Evolutionary conservation across 2,797 vertebrate species (phyloP).

Genomic region (Lagodon rhomboides): DNA sequence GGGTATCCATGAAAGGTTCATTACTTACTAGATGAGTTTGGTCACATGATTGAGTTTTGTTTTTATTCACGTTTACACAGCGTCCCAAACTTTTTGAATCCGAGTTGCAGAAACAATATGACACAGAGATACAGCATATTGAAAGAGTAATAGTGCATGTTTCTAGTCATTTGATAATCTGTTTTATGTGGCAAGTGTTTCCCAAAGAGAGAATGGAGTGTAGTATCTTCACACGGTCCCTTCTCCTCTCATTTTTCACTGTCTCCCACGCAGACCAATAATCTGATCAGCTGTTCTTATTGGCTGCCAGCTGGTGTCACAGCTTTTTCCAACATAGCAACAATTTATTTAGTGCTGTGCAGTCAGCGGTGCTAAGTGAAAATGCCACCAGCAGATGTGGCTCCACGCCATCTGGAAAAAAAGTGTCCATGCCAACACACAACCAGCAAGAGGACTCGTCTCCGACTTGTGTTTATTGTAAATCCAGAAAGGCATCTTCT

Average conservation of each 20-base stretch:
- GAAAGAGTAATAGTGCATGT: neutral
- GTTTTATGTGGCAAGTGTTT: neutral
- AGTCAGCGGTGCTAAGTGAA: constrained; percentile 14
- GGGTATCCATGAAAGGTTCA: no score
- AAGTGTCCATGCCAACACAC: neutral
- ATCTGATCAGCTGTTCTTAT: constrained; percentile 31
- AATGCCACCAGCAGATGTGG: constrained; percentile 7
- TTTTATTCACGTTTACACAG: no score
- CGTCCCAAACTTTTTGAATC: no score
- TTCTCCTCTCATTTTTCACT: constrained; percentile 32
- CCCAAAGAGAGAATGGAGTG: constrained; percentile 12
- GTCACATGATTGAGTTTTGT: no score
- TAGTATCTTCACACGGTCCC: neutral
- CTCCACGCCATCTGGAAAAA: constrained; percentile 5
- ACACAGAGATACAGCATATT: constrained; percentile 16
- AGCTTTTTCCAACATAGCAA: constrained; percentile 61
- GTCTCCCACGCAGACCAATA: constrained; percentile 14
- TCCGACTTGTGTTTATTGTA: constrained; percentile 23
- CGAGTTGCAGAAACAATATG: constrained; percentile 12
- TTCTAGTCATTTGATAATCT: constrained; percentile 17
- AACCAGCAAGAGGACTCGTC: neutral
- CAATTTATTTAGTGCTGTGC: constrained; percentile 34
- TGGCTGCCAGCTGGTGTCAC: constrained; percentile 48
- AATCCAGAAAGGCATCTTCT: constrained; percentile 36
- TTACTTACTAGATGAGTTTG: no score